Base-by-base conservation (phyloP, 2,888 invertebrate species). In the Agelastica alni region DNA sequence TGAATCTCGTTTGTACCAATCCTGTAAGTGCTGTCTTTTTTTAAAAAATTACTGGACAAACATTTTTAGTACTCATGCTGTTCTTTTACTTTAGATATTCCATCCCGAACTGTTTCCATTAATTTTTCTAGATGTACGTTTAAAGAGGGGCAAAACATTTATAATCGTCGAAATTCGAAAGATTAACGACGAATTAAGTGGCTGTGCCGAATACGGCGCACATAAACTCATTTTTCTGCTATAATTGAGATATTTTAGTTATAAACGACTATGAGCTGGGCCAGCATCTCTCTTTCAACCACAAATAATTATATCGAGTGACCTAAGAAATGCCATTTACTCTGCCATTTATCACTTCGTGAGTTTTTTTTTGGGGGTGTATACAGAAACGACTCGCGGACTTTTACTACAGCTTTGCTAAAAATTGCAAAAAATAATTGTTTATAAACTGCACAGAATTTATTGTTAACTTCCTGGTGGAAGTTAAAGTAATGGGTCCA, bases 281-380 rank as follows among this genome's bases (percentile, higher is more conserved):
- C 32, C 54, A 48, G 51, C 52, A 55, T 56, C 42, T 47, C 48
- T 28, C 51, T n/a, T n/a, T 41, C 53, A 53, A 51, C 58, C 56
- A 56, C 57, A 60, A 61, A 63, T 61, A 60, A 61, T 61, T 61
- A 61, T 56, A 59, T 55, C 44, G 55, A 56, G 55, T 56, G 58
- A 59, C 56, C 62, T 49, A 36, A 51, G 61, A 66, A 64, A 65
- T 61, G 60, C 62, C 61, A 65, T 65, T 64, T 59, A 55, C 51
- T 41, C 34, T 56, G 55, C 59, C 53, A 65, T 65, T 65, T 61
- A 67, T 67, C 63, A 64, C 61, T 45, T 26, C 14, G 53, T 44
- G 53, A 32, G 42, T 54, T 61, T 56, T 60, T 47, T 54, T 45
- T 31, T 18, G 13, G 22, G n/a, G 20, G 37, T 20, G 20, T 14